Percentiles rank a stretch among this genome's conserved stretches.
phyloP scores from a whole-genome alignment of 2,888 invertebrate species.

The Lithophane semibrunnea region DNA sequence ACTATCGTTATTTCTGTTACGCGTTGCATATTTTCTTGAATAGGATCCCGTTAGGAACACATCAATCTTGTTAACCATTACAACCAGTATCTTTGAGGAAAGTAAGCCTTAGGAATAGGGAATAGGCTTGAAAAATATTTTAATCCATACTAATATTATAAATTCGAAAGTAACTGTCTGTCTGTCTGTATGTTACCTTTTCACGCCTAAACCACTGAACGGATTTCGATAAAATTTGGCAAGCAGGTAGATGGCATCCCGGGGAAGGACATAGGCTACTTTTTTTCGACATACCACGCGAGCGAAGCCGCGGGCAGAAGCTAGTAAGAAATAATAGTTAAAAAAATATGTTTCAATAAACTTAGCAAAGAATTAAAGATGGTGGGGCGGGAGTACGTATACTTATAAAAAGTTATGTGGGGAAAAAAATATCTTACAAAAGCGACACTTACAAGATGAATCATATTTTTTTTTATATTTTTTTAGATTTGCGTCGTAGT shows the following conservation, averaged over 20 bases:
- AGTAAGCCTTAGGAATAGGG: neutral
- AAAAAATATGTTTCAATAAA: neutral
- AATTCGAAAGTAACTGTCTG: too few relatives aligned
- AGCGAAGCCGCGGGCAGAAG: too few relatives aligned
- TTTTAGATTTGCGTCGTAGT: neutral
- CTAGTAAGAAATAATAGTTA: neutral
- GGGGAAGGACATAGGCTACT: too few relatives aligned
- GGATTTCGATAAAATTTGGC: too few relatives aligned
- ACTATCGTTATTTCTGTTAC: conserved; percentile 12
- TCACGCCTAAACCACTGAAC: too few relatives aligned
- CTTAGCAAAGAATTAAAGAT: neutral
- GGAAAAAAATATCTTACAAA: neutral
- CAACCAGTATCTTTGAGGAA: neutral
- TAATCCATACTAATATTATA: too few relatives aligned
- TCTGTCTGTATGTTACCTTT: too few relatives aligned
- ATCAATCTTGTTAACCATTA: conserved; percentile 32
- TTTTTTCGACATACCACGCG: too few relatives aligned
- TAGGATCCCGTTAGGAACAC: conserved; percentile 4
- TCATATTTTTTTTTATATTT: neutral
- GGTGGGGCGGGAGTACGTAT: neutral
- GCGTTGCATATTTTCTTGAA: conserved; percentile 44
- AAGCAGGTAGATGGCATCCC: too few relatives aligned
- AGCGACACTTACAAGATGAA: neutral
- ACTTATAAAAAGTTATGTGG: neutral
- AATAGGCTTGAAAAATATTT: neutral